Evolutionary conservation across 2,888 invertebrate species (phyloP), one percentile per base, ranked within the genome.

Genomic region (Tiphia femorata): DNA sequence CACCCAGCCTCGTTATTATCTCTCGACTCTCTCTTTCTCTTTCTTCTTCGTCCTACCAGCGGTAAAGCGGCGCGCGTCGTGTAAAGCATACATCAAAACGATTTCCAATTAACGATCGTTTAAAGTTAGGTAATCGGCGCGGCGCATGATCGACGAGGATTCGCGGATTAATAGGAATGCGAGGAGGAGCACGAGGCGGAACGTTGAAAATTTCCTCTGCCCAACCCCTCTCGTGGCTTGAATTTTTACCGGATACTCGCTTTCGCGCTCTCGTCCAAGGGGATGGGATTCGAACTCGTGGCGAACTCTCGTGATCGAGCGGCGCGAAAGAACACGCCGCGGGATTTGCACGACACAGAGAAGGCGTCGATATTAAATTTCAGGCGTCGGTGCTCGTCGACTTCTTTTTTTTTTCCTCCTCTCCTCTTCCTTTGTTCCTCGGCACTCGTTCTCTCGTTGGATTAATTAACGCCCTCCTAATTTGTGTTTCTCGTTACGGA

Each of bases 51-150:
- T n/a, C n/a, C n/a, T n/a, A n/a, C n/a, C n/a, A n/a, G n/a, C n/a
- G n/a, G n/a, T n/a, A n/a, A n/a, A n/a, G n/a, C n/a, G n/a, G n/a
- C n/a, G 17, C 27, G 14, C 29, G n/a, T 10, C 5, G 30, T 29
- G 2, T 4, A 16, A 27, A 52, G 47, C 29, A 38, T 38, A 38
- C 43, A 43, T 41, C 42, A 23, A 29, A 47, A 16, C 21, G 47
- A 56, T 52, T 41, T 62, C 40, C 27, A 57, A 61, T 53, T 56
- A 53, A 37, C 7, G 25, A 30, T 57, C 27, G 47, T 38, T 47
- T 27, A 38, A n/a, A 16, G 33, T 58, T 55, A 25, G 21, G 17
- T 47, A 55, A 47, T 10, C 17, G 29, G 12, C 23, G 37, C 3
- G 37, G 17, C n/a, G 30, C 37, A 38, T 47, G 46, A 54, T 46